Evolutionary conservation across 1,140 invertebrate genomes (phyloP).

Genomic region (Atta colombica): DNA sequence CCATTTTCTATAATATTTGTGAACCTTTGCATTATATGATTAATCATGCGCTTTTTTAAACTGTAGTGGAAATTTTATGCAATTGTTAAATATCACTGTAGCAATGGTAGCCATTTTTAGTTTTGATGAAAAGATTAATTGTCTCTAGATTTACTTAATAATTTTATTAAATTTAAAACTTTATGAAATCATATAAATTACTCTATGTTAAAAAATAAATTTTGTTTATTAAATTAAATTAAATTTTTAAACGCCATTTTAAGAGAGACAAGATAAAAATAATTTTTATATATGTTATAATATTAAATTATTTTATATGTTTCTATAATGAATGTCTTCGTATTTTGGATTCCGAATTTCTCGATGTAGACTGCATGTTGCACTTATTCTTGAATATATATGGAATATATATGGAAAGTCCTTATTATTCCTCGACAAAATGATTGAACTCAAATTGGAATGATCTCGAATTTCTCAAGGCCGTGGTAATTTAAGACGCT

Average conservation of each 20-base stretch:
- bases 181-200: background rate
- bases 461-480: conserved; percentile 20
- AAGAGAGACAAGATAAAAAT: background rate
- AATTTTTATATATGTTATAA: background rate
- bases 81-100: background rate
- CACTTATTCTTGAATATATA: background rate
- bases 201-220: background rate
- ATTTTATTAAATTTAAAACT: background rate
- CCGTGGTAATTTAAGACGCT: conserved; percentile 10
- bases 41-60: background rate
- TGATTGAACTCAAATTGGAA: background rate
- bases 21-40: background rate
- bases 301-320: background rate
- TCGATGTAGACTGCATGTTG: background rate
- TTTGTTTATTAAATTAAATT: background rate
- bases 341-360: background rate
- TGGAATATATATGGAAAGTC: background rate
- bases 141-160: background rate
- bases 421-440: background rate
- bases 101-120: background rate
- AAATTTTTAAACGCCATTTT: background rate
- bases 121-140: background rate
- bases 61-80: background rate
- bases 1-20: background rate
- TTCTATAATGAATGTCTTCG: background rate